A percentile compares a stretch with the other conserved stretches of the same genome.
Evolutionary conservation across 2,888 invertebrate species (phyloP).

Genomic region (Drosophila subquinaria): DNA sequence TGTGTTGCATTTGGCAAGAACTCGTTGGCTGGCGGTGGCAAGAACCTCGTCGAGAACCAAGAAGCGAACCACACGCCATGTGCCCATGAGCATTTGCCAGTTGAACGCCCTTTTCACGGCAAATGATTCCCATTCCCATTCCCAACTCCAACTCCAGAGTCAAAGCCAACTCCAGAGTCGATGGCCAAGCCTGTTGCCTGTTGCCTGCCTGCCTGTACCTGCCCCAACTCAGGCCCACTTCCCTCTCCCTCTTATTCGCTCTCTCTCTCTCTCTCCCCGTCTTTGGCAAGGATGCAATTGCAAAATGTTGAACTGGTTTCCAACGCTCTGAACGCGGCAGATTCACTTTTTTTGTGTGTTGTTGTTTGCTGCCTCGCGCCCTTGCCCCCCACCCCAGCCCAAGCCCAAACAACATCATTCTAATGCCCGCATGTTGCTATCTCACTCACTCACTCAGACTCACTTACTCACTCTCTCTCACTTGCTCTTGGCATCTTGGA

Average conservation of each 20-base stretch:
- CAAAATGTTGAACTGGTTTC: slow-evolving; percentile 70
- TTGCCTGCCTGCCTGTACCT: slow-evolving; percentile 47
- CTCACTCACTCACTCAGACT: slow-evolving; percentile 30
- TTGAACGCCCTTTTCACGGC: slow-evolving; percentile 86
- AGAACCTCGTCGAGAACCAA: slow-evolving; percentile 59
- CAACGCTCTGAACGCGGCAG: slow-evolving; percentile 67
- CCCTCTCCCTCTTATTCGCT: neutral
- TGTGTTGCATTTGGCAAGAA: slow-evolving; percentile 34
- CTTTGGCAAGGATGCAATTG: slow-evolving; percentile 60
- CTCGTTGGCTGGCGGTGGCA: slow-evolving; percentile 61
- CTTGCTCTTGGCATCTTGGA: slow-evolving; percentile 39
- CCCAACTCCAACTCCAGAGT: slow-evolving; percentile 40
- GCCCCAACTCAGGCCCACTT: slow-evolving; percentile 64
- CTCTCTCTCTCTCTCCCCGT: neutral
- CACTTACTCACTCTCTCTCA: slow-evolving; percentile 49
- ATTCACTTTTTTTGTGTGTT: slow-evolving; percentile 78
- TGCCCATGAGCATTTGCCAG: slow-evolving; percentile 76
- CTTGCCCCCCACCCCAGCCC: slow-evolving; percentile 22
- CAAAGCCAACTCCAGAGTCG: slow-evolving; percentile 35
- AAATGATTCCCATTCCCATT: slow-evolving; percentile 84
- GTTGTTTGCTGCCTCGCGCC: slow-evolving; percentile 25
- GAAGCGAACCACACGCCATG: slow-evolving; percentile 59
- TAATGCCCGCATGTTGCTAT: slow-evolving; percentile 46
- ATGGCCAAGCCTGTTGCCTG: slow-evolving; percentile 35
- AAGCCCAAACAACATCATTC: slow-evolving; percentile 29